A percentile compares a stretch with the other conserved stretches of the same genome.
These are phyloP conservation scores for Heliangelus exortis DNA, from an alignment of 2,797 vertebrate genomes.

Conservation along the genomic window DNA sequence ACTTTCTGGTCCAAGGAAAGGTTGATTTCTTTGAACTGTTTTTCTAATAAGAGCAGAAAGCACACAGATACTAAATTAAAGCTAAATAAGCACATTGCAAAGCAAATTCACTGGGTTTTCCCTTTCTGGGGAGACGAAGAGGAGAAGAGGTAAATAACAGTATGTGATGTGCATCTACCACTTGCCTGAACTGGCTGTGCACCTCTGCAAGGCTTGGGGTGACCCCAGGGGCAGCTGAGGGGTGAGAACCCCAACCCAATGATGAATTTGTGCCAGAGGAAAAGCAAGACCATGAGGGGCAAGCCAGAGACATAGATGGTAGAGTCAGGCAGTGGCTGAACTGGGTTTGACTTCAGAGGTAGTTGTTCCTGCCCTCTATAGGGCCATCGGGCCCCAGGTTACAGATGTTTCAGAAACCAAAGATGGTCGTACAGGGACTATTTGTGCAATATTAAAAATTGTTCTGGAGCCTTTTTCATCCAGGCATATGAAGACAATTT, in stretches of 20 bases:
- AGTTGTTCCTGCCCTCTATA: background rate
- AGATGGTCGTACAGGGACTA: background rate
- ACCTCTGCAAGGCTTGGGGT: background rate
- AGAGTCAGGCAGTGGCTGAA: background rate
- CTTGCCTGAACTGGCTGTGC: background rate
- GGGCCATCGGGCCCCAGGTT: background rate
- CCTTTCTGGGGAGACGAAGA: background rate
- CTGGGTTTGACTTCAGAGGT: background rate
- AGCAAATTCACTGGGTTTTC: background rate
- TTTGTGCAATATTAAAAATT: background rate
- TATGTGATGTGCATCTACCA: fast-evolving
- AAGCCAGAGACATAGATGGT: background rate
- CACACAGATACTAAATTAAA: background rate
- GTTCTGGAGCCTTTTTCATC: background rate
- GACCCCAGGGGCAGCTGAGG: background rate
- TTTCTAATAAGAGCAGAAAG: conserved; percentile 32
- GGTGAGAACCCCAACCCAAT: fast-evolving
- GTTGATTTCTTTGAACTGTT: conserved; percentile 30
- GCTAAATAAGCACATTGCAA: background rate
- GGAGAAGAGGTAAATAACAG: background rate
- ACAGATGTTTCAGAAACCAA: conserved; percentile 44
- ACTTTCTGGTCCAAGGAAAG: conserved; percentile 45
- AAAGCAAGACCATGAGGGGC: background rate
- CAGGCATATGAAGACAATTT: conserved; percentile 28
- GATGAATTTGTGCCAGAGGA: background rate